These are phyloP conservation scores for Brachymystax lenok DNA, from an alignment of 2,797 vertebrate genomes.

Conservation along the genomic window DNA sequence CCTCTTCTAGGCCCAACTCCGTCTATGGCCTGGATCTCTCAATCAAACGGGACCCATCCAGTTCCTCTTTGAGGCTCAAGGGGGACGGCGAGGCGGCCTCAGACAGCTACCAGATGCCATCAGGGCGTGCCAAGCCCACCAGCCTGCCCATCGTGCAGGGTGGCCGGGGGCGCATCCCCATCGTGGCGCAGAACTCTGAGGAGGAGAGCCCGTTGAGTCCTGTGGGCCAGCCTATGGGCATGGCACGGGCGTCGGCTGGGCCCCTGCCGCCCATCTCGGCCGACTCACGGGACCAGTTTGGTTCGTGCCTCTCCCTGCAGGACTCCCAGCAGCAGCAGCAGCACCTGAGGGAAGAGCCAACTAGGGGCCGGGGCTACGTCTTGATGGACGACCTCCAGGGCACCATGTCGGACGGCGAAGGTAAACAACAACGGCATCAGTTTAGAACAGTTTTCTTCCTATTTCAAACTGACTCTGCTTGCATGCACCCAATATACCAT, in stretches of 20 bases:
- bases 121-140: constrained; percentile 93
- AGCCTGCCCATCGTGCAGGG: constrained; percentile 97
- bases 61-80: constrained; percentile 93
- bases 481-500: constrained; percentile 66
- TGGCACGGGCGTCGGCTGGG: constrained; percentile 96
- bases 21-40: constrained; percentile 97
- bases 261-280: constrained; percentile 97
- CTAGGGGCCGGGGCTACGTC: constrained; percentile 89
- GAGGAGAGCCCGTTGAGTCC: constrained; percentile 98
- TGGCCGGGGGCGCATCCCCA: constrained; percentile 91
- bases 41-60: constrained; percentile 94
- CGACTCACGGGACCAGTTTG: constrained; percentile 97
- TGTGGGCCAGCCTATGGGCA: constrained; percentile 98
- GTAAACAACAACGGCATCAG: constrained; percentile 81
- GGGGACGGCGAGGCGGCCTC: constrained; percentile 86
- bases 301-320: constrained; percentile 93
- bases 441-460: constrained; percentile 64
- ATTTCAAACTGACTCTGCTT: constrained; percentile 67
- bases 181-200: constrained; percentile 98
- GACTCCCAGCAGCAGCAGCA: constrained; percentile 81
- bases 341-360: constrained; percentile 94
- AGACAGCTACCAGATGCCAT: constrained; percentile 86
- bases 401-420: constrained; percentile 99
- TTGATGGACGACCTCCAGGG: constrained; percentile 98
- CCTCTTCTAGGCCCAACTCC: constrained; percentile 94